These are phyloP conservation scores for Ctenochaetus hawaiiensis DNA, from an alignment of 2,797 vertebrate species.

Conservation along the genomic window DNA sequence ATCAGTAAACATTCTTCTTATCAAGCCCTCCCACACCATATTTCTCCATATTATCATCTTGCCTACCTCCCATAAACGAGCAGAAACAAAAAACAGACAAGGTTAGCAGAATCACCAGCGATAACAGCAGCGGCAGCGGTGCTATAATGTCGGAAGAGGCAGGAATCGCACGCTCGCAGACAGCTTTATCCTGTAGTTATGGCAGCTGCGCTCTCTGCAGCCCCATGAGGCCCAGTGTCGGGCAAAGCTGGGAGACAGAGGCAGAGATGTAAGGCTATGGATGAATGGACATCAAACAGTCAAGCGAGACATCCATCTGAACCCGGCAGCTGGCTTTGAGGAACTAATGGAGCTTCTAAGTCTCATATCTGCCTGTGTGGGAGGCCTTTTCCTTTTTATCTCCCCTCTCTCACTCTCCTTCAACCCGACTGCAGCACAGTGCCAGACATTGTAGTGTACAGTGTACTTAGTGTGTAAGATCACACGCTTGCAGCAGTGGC, in stretches of 20 bases:
- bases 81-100: conserved; percentile 28
- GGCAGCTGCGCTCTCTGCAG: conserved; percentile 62
- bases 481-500: conserved; percentile 48
- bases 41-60: conserved; percentile 6
- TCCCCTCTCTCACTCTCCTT: conserved; percentile 29
- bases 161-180: conserved; percentile 39
- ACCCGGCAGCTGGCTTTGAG: conserved; percentile 75
- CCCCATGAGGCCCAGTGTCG: conserved; percentile 55
- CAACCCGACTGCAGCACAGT: conserved; percentile 40
- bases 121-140: neutral
- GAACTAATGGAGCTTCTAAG: conserved; percentile 73
- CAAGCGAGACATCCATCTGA: conserved; percentile 70
- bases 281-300: conserved; percentile 75
- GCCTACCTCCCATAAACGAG: conserved; percentile 28
- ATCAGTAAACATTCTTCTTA: conserved; percentile 29
- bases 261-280: conserved; percentile 69
- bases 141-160: conserved; percentile 15
- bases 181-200: conserved; percentile 50
- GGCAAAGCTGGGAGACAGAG: conserved; percentile 62
- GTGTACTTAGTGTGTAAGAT: conserved; percentile 46
- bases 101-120: conserved; percentile 19
- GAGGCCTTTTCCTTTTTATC: conserved; percentile 74
- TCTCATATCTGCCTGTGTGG: conserved; percentile 74
- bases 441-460: conserved; percentile 57
- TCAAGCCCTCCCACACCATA: conserved; percentile 28